Base-by-base conservation (phyloP, 2,888 invertebrate genomes). In the Ormia ochracea region DNA sequence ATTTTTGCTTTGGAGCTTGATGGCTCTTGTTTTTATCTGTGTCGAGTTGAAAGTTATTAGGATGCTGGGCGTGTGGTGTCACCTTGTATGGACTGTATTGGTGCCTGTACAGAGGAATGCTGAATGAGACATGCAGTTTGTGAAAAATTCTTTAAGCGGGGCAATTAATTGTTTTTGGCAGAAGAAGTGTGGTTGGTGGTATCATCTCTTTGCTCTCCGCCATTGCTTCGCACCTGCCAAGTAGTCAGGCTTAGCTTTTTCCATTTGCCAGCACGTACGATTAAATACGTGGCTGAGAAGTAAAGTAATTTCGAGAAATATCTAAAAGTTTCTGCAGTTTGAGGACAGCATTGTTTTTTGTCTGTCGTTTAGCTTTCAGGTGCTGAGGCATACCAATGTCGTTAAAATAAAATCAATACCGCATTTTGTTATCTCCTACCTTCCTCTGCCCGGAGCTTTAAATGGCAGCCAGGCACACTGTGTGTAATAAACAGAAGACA, bases 351-450 rank as follows among this genome's bases (percentile, higher is more conserved):
- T 19, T 26, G 2, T 45, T 54, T 9, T 48, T 54, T 45, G 45
- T 6, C 3, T 36, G 21, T 61, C 33, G 33, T 59, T 43, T 43
- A 5, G 28, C 12, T 45, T 33, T 48, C 7, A 50, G 45, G 14
- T 23, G 14, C 17, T 48, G 12, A 12, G 76, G 56, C 54, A 72
- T 50, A 41, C 63, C 66, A 52, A 33, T 72, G 58, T 56, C 66
- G 76, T 72, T 76, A 68, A 66, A 80, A 75, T 72, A 80, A 76
- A 80, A 80, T 76, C 76, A 72, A 76, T 80, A 80, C 36, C 56
- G 58, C 50, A 48, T 66, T 54, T 26, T 61, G 19, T 65, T 59
- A 56, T 41, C 17, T 26, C 41, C 14, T 63, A 56, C 33, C 17
- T 26, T 33, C 14, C 48, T 43, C 3, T 58, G 14, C 4, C 19